Percentiles rank a stretch among this genome's conserved stretches.
phyloP scores from a whole-genome alignment of 2,888 invertebrate species.

The Liopterus haemorrhoidalis region DNA sequence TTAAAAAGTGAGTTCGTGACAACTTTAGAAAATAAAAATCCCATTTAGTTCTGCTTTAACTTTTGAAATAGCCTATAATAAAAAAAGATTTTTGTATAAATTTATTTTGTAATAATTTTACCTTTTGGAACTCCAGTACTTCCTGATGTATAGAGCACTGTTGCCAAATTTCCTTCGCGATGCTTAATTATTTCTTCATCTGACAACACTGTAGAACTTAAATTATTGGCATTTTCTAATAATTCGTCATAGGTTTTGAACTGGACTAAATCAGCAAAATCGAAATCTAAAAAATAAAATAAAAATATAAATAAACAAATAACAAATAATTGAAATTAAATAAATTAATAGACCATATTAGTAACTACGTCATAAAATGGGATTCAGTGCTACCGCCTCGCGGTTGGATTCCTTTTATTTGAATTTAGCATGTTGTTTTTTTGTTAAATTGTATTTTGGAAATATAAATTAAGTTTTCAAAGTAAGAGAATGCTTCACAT shows the following conservation, averaged over 20 bases:
- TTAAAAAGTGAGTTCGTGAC: too few relatives aligned
- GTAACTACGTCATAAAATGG: too few relatives aligned
- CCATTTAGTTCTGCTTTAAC: too few relatives aligned
- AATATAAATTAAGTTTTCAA: too few relatives aligned
- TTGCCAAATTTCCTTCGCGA: slow-evolving; percentile 54
- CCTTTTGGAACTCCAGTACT: slow-evolving; percentile 88
- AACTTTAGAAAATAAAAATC: too few relatives aligned
- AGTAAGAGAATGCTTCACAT: too few relatives aligned
- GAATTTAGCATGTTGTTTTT: too few relatives aligned
- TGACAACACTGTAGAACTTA: slow-evolving; percentile 44
- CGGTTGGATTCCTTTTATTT: too few relatives aligned
- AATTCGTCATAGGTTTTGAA: slow-evolving; percentile 50
- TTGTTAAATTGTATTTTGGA: too few relatives aligned
- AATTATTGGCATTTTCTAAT: slow-evolving; percentile 44
- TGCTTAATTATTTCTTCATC: slow-evolving; percentile 46
- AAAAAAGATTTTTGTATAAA: not conserved
- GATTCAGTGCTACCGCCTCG: too few relatives aligned
- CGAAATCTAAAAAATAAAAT: slow-evolving; percentile 11
- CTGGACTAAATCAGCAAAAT: slow-evolving; percentile 9
- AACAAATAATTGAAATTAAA: not conserved
- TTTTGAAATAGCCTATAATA: too few relatives aligned
- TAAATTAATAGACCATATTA: too few relatives aligned
- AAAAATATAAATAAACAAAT: not conserved
- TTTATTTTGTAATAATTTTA: slow-evolving; percentile 31
- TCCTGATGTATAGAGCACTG: slow-evolving; percentile 80